phyloP scores from a whole-genome alignment of 2,113 vertebrate species.

The Rhinolophus sinicus region DNA sequence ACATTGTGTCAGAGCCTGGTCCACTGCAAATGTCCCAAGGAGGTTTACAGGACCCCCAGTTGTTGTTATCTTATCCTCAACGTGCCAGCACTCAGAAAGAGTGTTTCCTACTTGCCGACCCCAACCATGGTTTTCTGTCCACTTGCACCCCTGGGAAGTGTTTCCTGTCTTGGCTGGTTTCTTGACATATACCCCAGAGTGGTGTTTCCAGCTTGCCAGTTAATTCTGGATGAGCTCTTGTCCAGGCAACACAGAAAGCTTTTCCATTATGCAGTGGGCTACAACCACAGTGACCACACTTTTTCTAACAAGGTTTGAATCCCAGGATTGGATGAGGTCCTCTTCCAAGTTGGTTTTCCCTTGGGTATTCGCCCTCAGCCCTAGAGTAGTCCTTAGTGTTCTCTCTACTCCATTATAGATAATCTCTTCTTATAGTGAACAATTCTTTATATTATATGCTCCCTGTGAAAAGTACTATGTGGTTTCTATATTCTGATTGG shows the following conservation, averaged over 20 bases:
- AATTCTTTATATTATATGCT: neutral
- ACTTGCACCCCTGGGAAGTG: neutral
- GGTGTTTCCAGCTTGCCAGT: rapidly evolving
- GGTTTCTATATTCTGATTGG: neutral
- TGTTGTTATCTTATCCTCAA: neutral
- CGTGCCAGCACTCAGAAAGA: neutral
- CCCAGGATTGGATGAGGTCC: neutral
- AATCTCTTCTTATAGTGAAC: neutral
- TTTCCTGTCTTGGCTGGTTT: neutral
- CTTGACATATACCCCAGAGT: neutral
- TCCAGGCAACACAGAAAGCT: neutral
- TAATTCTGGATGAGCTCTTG: neutral
- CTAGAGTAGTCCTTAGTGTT: neutral
- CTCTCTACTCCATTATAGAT: neutral
- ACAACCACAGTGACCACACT: too few species aligned
- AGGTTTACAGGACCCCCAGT: rapidly evolving
- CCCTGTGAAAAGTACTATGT: neutral
- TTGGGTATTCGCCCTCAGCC: neutral
- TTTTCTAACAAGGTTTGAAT: neutral
- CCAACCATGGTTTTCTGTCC: neutral
- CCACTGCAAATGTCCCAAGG: too few species aligned
- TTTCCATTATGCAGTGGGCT: neutral
- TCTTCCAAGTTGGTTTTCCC: neutral
- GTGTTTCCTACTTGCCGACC: neutral
- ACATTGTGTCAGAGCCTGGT: neutral